A percentile compares a stretch with the other conserved stretches of the same genome.
Conservation (phyloP, 2,888 invertebrate genomes). For the Cerastoderma edule region DNA sequence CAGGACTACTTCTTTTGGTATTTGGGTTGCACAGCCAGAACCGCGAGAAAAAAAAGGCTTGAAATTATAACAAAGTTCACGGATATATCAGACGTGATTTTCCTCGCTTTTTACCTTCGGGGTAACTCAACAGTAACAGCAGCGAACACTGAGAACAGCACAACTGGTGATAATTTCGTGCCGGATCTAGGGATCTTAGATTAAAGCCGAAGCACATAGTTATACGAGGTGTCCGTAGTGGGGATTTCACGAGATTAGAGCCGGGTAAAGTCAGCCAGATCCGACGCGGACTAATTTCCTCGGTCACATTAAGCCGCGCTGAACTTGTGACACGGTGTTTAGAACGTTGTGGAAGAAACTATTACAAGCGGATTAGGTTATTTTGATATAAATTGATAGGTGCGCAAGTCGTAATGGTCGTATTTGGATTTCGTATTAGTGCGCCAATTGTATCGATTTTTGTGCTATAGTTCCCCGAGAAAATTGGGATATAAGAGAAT, state of each 20-base stretch:
- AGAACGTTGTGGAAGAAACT: slow-evolving; percentile 15
- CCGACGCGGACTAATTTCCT: slow-evolving; percentile 7
- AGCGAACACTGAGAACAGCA: neutral
- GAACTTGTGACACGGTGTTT: slow-evolving; percentile 19
- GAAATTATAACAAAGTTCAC: too few species aligned
- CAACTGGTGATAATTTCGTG: slow-evolving; percentile 10
- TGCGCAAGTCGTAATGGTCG: slow-evolving; percentile 13
- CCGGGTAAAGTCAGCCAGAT: neutral
- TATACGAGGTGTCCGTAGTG: slow-evolving; percentile 6
- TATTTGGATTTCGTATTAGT: slow-evolving; percentile 24
- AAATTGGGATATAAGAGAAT: slow-evolving; percentile 6
- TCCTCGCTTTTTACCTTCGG: too few species aligned
- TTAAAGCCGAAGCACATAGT: slow-evolving; percentile 4
- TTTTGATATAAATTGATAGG: slow-evolving; percentile 25
- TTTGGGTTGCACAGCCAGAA: too few species aligned
- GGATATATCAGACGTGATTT: too few species aligned
- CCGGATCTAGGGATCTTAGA: neutral
- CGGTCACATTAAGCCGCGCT: slow-evolving; percentile 5
- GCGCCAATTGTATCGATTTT: slow-evolving; percentile 19
- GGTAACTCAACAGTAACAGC: too few species aligned
- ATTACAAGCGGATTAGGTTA: slow-evolving; percentile 21
- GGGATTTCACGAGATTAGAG: slow-evolving; percentile 2
- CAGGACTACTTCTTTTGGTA: slow-evolving; percentile 23
- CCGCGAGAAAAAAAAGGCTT: too few species aligned
- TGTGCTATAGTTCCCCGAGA: neutral